Conservation (phyloP, 2,888 invertebrate species). For the Palloptera scutellata region DNA sequence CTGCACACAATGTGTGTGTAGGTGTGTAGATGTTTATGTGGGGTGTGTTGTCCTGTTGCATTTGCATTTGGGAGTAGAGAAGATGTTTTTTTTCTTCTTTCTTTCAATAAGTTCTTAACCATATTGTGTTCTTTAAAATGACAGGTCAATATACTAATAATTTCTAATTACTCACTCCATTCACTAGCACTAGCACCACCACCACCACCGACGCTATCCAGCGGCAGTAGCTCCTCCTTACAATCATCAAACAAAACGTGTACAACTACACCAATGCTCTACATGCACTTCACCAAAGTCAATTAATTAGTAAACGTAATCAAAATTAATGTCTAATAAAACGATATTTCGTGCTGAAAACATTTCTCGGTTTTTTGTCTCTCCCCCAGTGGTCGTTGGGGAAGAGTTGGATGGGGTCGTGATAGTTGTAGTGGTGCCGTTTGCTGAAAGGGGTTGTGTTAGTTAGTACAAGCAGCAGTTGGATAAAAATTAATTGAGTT, state of each 20-base stretch:
- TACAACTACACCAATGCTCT: background rate
- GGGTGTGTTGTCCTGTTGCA: no score
- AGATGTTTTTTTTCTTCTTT: slow-evolving; percentile 17
- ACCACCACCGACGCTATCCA: background rate
- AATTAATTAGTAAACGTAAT: slow-evolving; percentile 46
- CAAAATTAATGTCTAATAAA: slow-evolving; percentile 45
- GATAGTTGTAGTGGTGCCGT: no score
- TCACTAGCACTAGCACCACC: background rate
- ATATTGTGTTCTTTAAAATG: slow-evolving; percentile 30
- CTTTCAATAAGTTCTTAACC: background rate
- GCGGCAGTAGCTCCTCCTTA: background rate
- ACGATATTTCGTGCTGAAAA: slow-evolving; percentile 29
- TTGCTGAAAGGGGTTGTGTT: no score
- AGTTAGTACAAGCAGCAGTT: no score
- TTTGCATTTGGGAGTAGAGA: no score
- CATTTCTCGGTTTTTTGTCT: background rate
- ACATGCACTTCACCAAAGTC: slow-evolving; percentile 34
- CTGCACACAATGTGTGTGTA: no score
- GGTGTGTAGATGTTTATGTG: no score
- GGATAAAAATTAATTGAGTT: no score
- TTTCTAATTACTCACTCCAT: slow-evolving; percentile 31
- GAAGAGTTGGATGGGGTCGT: no score
- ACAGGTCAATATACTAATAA: slow-evolving; percentile 40
- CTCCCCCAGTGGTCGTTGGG: no score
- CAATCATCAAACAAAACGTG: background rate